A percentile compares a stretch with the other conserved stretches of the same genome.
Evolutionary conservation across 1,140 invertebrate genomes (phyloP).

Genomic region (Zophobas morio): DNA sequence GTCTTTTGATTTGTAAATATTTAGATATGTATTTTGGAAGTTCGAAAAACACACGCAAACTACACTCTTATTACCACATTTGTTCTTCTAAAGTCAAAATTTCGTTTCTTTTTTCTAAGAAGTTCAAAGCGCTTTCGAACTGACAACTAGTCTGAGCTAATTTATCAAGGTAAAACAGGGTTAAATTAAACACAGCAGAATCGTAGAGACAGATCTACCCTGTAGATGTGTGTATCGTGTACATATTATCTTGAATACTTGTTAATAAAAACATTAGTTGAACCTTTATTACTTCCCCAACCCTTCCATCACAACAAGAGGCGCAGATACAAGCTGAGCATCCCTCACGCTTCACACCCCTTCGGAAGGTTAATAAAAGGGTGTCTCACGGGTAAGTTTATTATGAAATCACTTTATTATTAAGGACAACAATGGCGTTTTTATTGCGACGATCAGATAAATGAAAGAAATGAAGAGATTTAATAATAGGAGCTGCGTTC

Average conservation of each 20-base stretch:
- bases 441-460: slow-evolving; percentile 4
- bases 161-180: background rate
- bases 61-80: no score
- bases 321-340: background rate
- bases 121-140: no score
- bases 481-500: slow-evolving; percentile 18
- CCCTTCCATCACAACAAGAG: background rate
- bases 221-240: slow-evolving; percentile 32
- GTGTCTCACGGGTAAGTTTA: background rate
- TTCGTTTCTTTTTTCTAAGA: no score
- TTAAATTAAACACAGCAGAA: no score
- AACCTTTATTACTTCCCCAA: slow-evolving; percentile 2
- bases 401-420: slow-evolving; percentile 27
- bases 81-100: no score
- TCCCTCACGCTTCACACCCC: slow-evolving; percentile 5
- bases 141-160: no score
- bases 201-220: background rate
- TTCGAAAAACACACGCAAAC: background rate
- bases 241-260: slow-evolving; percentile 11
- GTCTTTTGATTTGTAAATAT: slow-evolving; percentile 14
- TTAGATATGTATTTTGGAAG: slow-evolving; percentile 30
- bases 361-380: slow-evolving; percentile 12
- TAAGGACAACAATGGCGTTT: background rate
- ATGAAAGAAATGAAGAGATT: slow-evolving; percentile 27
- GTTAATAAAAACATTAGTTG: slow-evolving; percentile 37